Percentiles rank a stretch among this genome's conserved stretches.
phyloP scores from a whole-genome alignment of 2,113 vertebrate species.

The Oreotrochilus melanogaster region DNA sequence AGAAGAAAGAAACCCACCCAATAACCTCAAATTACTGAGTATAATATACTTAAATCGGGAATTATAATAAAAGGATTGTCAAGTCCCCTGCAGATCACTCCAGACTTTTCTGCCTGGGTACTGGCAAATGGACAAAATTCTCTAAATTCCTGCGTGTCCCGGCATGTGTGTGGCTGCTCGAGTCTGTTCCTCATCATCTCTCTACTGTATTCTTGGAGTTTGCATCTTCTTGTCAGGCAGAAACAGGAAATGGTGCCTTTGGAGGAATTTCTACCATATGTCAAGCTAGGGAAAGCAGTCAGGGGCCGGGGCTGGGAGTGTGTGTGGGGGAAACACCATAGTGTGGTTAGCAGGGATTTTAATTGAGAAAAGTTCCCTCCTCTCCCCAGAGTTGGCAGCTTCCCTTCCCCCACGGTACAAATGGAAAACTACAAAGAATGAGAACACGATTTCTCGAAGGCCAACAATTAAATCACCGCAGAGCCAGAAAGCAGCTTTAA shows the following conservation, averaged over 20 bases:
- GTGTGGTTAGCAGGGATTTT: background rate
- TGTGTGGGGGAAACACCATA: background rate
- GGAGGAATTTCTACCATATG: constrained; percentile 66
- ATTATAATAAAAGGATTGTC: constrained; percentile 41
- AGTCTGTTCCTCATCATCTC: constrained; percentile 58
- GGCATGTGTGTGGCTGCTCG: constrained; percentile 36
- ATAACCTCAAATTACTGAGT: background rate
- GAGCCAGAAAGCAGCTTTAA: background rate
- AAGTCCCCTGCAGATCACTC: background rate
- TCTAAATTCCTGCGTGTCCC: constrained; percentile 58
- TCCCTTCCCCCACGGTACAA: constrained; percentile 22
- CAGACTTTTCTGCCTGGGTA: constrained; percentile 7
- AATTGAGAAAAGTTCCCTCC: background rate
- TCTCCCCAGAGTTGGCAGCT: background rate
- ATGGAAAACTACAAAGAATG: constrained; percentile 44
- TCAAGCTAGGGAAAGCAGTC: constrained; percentile 13
- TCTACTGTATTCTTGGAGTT: constrained; percentile 62
- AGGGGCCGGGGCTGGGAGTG: background rate
- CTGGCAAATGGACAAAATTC: constrained; percentile 67
- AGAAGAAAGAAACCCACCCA: background rate
- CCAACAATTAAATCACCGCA: background rate
- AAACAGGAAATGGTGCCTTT: constrained; percentile 51
- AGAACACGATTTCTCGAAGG: background rate
- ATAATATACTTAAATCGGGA: background rate
- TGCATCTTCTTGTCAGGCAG: constrained; percentile 54